Conservation (phyloP, 2,113 vertebrate species). For the Sinocyclocheilus maitianheensis region DNA sequence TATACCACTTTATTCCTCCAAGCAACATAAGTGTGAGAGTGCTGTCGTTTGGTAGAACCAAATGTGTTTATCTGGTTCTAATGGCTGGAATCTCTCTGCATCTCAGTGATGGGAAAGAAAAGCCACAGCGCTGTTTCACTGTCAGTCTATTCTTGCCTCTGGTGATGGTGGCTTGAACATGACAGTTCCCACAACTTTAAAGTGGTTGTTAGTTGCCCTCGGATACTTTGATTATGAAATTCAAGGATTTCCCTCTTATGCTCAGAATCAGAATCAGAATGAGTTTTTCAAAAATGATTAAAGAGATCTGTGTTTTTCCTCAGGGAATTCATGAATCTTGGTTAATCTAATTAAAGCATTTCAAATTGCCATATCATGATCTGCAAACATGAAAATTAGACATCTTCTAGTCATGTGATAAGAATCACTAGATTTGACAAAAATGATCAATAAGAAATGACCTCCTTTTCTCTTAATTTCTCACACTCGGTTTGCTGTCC, state of each 20-base stretch:
- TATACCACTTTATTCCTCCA: not conserved
- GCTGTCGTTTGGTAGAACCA: not conserved
- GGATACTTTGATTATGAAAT: slow-evolving; percentile 17
- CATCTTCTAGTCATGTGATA: not conserved
- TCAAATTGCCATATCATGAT: not conserved
- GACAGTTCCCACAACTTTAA: slow-evolving; percentile 20
- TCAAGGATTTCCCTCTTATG: not conserved
- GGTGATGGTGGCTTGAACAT: not conserved
- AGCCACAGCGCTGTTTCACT: not conserved
- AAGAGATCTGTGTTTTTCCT: slow-evolving; percentile 7
- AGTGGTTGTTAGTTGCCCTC: not conserved
- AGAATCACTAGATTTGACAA: not conserved
- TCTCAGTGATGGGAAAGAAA: slow-evolving; percentile 3
- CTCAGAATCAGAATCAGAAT: too few species aligned
- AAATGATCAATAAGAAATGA: not conserved
- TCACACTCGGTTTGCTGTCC: not conserved
- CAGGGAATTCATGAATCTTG: not conserved
- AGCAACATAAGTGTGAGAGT: not conserved
- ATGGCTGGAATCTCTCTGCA: not conserved
- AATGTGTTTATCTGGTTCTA: slow-evolving; percentile 3
- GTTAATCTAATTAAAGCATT: slow-evolving; percentile 6
- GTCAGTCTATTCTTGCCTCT: slow-evolving; percentile 16
- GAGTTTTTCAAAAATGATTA: not conserved
- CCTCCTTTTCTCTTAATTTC: not conserved
- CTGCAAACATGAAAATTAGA: not conserved